phyloP scores from a whole-genome alignment of 2,888 invertebrate species.

The Cylloceria caligata region DNA sequence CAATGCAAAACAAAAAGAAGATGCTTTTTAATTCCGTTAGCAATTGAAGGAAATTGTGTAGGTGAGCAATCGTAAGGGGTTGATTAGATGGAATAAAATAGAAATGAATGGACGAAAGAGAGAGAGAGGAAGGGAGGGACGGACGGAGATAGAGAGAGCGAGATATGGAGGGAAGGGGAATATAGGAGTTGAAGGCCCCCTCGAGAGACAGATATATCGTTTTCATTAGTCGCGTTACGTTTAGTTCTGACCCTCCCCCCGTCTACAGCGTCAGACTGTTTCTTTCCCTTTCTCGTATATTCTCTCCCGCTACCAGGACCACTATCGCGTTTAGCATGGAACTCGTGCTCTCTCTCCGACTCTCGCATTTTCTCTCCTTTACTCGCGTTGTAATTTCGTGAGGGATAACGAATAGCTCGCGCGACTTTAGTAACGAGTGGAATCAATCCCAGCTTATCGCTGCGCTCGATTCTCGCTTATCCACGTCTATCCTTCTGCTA shows the following conservation, averaged over 20 bases:
- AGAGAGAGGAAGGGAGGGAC: constrained; percentile 15
- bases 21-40: constrained; percentile 26
- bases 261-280: constrained; percentile 30
- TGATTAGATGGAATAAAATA: constrained; percentile 50
- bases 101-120: constrained; percentile 18
- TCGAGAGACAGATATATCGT: constrained; percentile 62
- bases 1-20: constrained; percentile 34
- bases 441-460: constrained; percentile 63
- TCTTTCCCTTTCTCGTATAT: constrained; percentile 44
- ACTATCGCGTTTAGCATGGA: constrained; percentile 4
- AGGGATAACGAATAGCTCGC: constrained; percentile 57
- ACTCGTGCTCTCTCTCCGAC: constrained; percentile 17
- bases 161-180: constrained; percentile 5
- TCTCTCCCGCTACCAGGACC: not conserved
- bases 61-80: constrained; percentile 23
- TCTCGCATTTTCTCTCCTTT: constrained; percentile 14
- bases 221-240: constrained; percentile 66
- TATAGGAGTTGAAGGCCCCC: constrained; percentile 42
- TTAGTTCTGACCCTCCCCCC: constrained; percentile 19
- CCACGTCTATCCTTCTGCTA: constrained; percentile 1
- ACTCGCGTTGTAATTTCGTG: constrained; percentile 61
- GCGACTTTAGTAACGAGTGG: constrained; percentile 57
- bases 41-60: constrained; percentile 20
- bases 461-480: constrained; percentile 55
- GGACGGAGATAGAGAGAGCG: constrained; percentile 23